Percentiles rank a stretch among this genome's conserved stretches.
Conservation (phyloP, 2,888 invertebrate genomes). For the Tachina grossa region DNA sequence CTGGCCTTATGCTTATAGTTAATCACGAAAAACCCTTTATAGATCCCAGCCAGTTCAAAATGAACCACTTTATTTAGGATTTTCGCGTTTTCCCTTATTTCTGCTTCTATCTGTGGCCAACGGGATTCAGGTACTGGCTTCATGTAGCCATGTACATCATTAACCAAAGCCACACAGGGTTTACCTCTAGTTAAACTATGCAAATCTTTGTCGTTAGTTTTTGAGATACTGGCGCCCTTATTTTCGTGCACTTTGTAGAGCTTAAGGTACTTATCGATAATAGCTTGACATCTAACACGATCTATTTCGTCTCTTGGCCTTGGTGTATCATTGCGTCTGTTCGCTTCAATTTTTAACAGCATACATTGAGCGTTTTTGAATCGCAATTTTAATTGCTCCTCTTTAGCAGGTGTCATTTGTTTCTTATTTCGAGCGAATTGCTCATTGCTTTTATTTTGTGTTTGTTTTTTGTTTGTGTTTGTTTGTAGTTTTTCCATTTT, state of each 20-base stretch:
- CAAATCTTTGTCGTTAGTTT: too few relatives aligned
- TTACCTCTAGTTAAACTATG: background rate
- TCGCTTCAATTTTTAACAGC: background rate
- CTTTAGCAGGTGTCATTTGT: too few relatives aligned
- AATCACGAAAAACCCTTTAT: slow-evolving; percentile 16
- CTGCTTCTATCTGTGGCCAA: slow-evolving; percentile 12
- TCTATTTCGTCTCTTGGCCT: background rate
- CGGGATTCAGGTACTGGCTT: background rate
- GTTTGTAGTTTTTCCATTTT: slow-evolving; percentile 32
- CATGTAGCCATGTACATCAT: background rate
- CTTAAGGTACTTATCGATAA: background rate
- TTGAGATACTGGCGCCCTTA: too few relatives aligned
- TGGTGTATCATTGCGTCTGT: background rate
- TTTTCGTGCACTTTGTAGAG: too few relatives aligned
- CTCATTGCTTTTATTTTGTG: background rate
- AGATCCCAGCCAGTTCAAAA: background rate
- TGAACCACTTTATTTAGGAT: too few relatives aligned
- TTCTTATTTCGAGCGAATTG: too few relatives aligned
- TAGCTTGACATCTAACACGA: background rate
- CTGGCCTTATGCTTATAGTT: background rate
- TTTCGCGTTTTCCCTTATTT: too few relatives aligned
- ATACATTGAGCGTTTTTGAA: background rate
- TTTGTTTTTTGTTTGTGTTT: background rate
- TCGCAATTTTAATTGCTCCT: background rate
- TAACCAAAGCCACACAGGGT: background rate